phyloP scores from a whole-genome alignment of 1,140 invertebrate genomes.

The Lutraria rhynchaena region DNA sequence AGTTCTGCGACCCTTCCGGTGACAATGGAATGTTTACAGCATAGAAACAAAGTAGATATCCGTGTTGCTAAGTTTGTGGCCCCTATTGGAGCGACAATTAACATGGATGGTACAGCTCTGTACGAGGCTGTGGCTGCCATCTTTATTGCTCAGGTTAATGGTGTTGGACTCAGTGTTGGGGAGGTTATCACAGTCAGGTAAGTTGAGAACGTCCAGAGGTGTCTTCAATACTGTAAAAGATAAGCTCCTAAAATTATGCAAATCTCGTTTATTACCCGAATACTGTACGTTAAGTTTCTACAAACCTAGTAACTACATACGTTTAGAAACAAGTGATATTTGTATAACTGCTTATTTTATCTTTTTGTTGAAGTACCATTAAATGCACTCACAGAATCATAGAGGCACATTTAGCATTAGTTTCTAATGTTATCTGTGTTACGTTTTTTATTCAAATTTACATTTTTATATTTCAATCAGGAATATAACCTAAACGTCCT shows the following conservation, averaged over 20 bases:
- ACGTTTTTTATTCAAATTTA: too few species aligned
- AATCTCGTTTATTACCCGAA: background rate
- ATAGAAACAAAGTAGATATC: conserved; percentile 93
- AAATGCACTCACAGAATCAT: background rate
- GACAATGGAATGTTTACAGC: conserved; percentile 94
- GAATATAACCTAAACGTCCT: too few species aligned
- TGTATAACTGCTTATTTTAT: background rate
- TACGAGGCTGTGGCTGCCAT: conserved; percentile 89
- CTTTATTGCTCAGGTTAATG: conserved; percentile 95
- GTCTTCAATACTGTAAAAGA: background rate
- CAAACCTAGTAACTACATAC: background rate
- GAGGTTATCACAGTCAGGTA: conserved; percentile 95
- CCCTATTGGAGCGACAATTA: conserved; percentile 91
- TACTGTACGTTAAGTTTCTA: background rate
- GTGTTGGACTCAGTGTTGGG: conserved; percentile 89
- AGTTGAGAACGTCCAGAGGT: background rate
- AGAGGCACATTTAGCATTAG: too few species aligned
- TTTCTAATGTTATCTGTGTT: too few species aligned
- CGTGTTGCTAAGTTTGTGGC: conserved; percentile 83
- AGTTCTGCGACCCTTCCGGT: conserved; percentile 81
- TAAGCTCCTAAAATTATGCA: background rate
- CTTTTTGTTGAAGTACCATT: background rate
- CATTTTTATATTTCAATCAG: too few species aligned
- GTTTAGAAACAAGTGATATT: background rate
- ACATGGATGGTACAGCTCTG: conserved; percentile 95